Percentiles rank a stretch among this genome's conserved stretches.
phyloP scores from a whole-genome alignment of 2,797 vertebrate genomes.

The Megaceryle alcyon region DNA sequence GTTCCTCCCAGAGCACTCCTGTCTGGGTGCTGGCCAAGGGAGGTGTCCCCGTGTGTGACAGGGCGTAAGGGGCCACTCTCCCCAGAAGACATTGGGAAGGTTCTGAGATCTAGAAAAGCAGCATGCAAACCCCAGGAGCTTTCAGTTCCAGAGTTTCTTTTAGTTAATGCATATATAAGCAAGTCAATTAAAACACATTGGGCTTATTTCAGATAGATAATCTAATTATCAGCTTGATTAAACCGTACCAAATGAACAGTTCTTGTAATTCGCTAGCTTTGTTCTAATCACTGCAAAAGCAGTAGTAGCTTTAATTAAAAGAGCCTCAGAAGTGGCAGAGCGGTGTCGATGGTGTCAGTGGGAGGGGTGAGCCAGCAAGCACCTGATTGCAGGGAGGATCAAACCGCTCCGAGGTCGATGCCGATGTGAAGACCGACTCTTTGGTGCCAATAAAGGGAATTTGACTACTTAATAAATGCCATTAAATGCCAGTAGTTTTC shows the following conservation, averaged over 20 bases:
- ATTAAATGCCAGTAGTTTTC: not conserved
- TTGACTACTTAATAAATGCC: not conserved
- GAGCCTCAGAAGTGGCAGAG: not conserved
- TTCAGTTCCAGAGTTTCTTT: not conserved
- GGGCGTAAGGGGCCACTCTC: not conserved
- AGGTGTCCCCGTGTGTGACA: accelerated
- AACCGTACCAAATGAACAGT: slow-evolving; percentile 56
- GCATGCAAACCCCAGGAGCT: not conserved
- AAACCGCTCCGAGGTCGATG: not conserved
- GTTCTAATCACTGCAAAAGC: slow-evolving; percentile 44
- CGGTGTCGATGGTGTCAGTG: not conserved
- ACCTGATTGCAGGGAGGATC: not conserved
- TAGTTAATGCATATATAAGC: slow-evolving; percentile 37
- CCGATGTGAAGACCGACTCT: not conserved
- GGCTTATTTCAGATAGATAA: slow-evolving; percentile 70
- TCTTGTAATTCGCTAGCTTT: slow-evolving; percentile 38
- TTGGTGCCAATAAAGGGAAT: not conserved
- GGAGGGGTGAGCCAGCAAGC: not conserved
- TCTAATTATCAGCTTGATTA: slow-evolving; percentile 74
- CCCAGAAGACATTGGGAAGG: not conserved
- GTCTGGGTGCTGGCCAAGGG: not conserved
- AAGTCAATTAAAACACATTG: slow-evolving; percentile 49
- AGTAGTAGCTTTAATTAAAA: slow-evolving; percentile 53
- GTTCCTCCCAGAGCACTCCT: not conserved
- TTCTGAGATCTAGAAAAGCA: not conserved